Evolutionary conservation across 2,888 invertebrate species (phyloP).

Genomic region (Diarsia dahlii): DNA sequence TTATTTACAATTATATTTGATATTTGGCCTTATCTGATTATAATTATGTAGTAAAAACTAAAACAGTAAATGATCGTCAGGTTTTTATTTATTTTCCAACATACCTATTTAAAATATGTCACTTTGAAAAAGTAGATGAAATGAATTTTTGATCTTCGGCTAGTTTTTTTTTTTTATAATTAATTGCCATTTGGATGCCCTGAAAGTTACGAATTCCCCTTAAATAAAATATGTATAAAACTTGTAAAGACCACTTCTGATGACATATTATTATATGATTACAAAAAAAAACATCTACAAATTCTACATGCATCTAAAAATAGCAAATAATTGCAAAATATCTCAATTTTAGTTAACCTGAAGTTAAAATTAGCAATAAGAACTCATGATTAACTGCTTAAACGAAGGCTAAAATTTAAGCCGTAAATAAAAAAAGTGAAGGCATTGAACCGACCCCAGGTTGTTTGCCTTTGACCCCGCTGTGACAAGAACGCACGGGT

Average conservation of each 20-base stretch:
- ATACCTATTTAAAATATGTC: too few relatives aligned
- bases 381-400: conserved; percentile 59
- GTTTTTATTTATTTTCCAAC: too few relatives aligned
- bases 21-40: neutral
- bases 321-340: conserved; percentile 3
- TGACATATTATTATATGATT: neutral
- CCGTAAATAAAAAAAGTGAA: conserved; percentile 69
- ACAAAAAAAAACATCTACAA: neutral
- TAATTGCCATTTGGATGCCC: neutral
- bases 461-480: conserved; percentile 77
- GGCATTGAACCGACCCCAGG: conserved; percentile 74
- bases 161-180: neutral
- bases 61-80: too few relatives aligned
- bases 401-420: conserved; percentile 59
- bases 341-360: conserved; percentile 36
- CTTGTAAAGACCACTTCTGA: neutral
- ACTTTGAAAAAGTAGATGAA: too few relatives aligned
- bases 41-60: neutral
- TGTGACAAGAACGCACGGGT: conserved; percentile 63
- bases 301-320: neutral
- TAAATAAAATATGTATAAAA: neutral
- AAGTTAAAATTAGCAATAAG: conserved; percentile 53
- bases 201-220: neutral
- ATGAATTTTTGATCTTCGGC: too few relatives aligned
- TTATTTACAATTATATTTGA: neutral